Base-by-base conservation (phyloP, 1,140 invertebrate species). In the Rhagoletis zephyria region DNA sequence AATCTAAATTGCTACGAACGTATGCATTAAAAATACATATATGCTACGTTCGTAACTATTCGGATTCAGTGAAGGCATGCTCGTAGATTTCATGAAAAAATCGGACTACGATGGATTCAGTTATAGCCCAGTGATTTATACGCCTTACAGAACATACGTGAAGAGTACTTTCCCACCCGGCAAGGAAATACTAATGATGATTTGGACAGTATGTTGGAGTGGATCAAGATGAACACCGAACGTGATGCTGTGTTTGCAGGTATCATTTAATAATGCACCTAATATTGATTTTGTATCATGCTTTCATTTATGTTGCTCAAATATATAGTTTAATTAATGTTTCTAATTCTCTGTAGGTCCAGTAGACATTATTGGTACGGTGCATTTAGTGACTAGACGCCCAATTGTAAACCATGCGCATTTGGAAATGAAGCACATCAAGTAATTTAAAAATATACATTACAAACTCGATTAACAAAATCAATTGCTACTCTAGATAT, bases 391-490 rank as follows among this genome's bases (percentile, higher is more conserved):
- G 48, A 93, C 92, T 48, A 90, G 89, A 81, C 89, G 92, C 6
- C 92, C 92, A 10, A 93, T 93, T 63, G 91, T 92, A 2, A 92
- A 93, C 89, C 92, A 93, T 87, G 90, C 92, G 10, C 90, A 92
- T 87, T 87, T 92, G 16, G 92, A 93, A 85, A 92, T 92, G 91
- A 89, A 88, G 19, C 90, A 93, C 86, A 92, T 93, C 87, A 90
- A 89, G 92, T 93, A 88, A 74, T 60, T 30, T 45, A 59, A 14
- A 19, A 59, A 85, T 59, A 77, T 61, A 56, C 30, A 30, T 30
- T 30, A 30, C 30, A 30, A 30, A 30, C 30, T 30, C 30, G 30
- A 30, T 30, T 30, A 30, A 30, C 30, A 30, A 30, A 30, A 30
- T 30, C 30, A 30, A 30, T 30, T 30, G 30, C 30, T 30, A 30